A percentile compares a stretch with the other conserved stretches of the same genome.
Conservation (phyloP, 2,888 invertebrate genomes). For the Pristionchus mayeri region DNA sequence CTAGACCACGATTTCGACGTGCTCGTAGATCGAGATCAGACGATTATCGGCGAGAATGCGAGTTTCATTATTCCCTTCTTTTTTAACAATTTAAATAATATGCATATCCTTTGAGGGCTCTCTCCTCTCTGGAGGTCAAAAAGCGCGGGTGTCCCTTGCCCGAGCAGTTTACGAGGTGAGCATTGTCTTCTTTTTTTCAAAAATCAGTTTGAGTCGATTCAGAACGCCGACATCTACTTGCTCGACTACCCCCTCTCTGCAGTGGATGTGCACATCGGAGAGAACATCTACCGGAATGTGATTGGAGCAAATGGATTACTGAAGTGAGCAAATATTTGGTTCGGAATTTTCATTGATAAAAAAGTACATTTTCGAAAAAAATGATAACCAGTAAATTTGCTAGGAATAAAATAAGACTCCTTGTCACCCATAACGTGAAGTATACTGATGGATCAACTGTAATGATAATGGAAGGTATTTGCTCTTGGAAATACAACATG, state of each 20-base stretch:
- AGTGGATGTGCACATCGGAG: conserved; percentile 94
- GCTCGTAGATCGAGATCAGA: conserved; percentile 86
- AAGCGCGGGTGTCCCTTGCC: conserved; percentile 92
- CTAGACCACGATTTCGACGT: conserved; percentile 91
- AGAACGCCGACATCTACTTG: conserved; percentile 87
- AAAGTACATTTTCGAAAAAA: no score
- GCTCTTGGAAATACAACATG: not conserved
- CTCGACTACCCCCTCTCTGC: conserved; percentile 92
- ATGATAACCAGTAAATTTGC: not conserved
- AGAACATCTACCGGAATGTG: conserved; percentile 81
- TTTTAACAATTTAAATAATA: not conserved
- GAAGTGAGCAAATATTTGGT: not conserved
- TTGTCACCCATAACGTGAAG: conserved; percentile 94
- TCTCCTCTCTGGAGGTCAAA: conserved; percentile 90
- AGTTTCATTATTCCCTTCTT: not conserved
- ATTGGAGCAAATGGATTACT: conserved; percentile 36
- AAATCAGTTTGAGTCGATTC: not conserved
- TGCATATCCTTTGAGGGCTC: conserved; percentile 80
- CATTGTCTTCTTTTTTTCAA: no score
- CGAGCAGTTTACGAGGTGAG: conserved; percentile 89
- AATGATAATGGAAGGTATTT: not conserved
- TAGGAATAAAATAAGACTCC: conserved; percentile 83
- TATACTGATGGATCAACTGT: conserved; percentile 91
- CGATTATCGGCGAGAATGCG: conserved; percentile 86
- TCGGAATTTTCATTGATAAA: conserved; percentile 39